Evolutionary conservation across 2,797 vertebrate genomes (phyloP).

Genomic region (Danio jaintianensis): DNA sequence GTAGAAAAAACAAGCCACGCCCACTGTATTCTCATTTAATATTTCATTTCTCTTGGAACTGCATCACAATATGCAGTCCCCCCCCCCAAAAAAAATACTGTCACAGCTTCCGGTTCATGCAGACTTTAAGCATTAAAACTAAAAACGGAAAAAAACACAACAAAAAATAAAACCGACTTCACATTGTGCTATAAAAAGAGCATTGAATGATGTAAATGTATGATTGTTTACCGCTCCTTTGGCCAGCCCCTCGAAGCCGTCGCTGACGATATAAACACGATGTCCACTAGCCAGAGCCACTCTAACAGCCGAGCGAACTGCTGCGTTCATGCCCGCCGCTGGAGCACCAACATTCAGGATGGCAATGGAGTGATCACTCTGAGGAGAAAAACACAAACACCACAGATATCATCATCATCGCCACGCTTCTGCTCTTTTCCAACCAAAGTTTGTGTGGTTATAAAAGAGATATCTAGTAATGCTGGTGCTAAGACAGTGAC

Average conservation of each 20-base stretch:
- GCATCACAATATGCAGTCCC: no score
- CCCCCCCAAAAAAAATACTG: no score
- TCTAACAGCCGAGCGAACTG: constrained; percentile 88
- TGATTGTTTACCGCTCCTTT: constrained; percentile 79
- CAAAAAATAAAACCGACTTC: no score
- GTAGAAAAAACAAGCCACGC: no score
- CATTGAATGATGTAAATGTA: accelerated
- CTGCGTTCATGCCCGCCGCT: constrained; percentile 92
- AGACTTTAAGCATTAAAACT: no score
- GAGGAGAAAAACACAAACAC: neutral
- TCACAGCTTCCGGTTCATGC: no score
- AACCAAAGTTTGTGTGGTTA: neutral
- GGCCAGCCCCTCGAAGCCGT: constrained; percentile 92
- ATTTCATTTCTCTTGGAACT: no score
- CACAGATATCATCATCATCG: no score
- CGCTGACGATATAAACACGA: constrained; percentile 84
- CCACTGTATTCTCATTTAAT: no score
- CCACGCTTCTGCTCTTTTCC: neutral
- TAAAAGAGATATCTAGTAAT: neutral
- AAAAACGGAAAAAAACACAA: no score
- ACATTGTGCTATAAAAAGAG: no score
- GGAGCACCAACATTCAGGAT: constrained; percentile 95
- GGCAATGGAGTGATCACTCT: constrained; percentile 89
- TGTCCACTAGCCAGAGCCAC: constrained; percentile 86
- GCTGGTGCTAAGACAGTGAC: neutral